Evolutionary conservation across 92 coral and sea anemone species (phyloP), one percentile per base, ranked within the genome.

Genomic region (Zoanthus sansibaricus): DNA sequence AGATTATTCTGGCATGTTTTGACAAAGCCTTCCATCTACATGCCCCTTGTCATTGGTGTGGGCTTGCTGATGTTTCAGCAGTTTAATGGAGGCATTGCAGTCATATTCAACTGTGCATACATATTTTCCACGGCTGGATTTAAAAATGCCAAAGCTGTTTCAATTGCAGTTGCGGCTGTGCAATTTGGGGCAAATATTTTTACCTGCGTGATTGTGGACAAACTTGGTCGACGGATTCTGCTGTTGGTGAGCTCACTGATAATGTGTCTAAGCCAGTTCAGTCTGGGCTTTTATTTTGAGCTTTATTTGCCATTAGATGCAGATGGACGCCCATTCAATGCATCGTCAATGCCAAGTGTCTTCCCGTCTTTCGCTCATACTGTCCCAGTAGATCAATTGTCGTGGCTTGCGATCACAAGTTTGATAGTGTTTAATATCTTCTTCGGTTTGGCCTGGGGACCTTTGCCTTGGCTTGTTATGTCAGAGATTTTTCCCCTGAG

Each of bases 381-480:
- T 25, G 42, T 69, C 58, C 78, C 80, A 13, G 78, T 75, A 16
- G 20, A 17, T 46, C 73, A 89, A 59, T 70, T 92, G 58, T 71
- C 98, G 11, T 92, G 94, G 94, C 83, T 96, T 32, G 84, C 98
- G 12, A 77, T 94, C 11, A 52, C 91, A 52, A 83, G 89, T 64
- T 77, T 93, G 7, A 72, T 92, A 31, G 13, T 93, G 70, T 96
- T 79, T 42, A 86, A 82, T 54, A 62, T 91, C 20, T 88, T 87
- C 32, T 96, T 91, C 78, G 75, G 96, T 55, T 3, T 94, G 45
- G 94, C 96, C 7, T 94, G 98, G 98, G 98, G 98, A 6, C 99
- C 99, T 9, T 80, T 94, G 54, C 98, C 98, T 0, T 94, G 99
- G 99, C 82, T 96, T 6, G 85, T 91, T 6, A 96, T 94, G 99